Base-by-base conservation (phyloP, 2,113 vertebrate genomes). In the Melanerpes aurifrons region DNA sequence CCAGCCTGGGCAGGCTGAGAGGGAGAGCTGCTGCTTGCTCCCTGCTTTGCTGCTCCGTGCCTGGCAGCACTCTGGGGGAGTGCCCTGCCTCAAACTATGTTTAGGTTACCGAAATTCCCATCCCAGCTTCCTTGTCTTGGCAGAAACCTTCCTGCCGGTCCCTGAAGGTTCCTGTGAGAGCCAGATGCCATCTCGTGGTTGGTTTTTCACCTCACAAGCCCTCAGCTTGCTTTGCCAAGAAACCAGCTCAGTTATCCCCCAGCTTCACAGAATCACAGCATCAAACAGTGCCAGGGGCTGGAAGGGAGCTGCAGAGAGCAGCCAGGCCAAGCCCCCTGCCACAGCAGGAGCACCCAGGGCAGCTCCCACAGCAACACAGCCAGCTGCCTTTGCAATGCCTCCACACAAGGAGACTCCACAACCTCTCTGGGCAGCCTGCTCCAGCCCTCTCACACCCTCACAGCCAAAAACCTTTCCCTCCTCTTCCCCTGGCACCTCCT, bases 171-270 rank as follows among this genome's bases (percentile, higher is more conserved):
- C 61, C 64, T 61, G 82, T 91, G 92, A 95, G 95, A 93, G 72
- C 5, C 7, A 96, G 86, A 93, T 96, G 97, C 96, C 96, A 97
- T 93, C 97, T 96, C 86, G 96, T 96, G 97, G 95, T 63, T 12
- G 21, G 63, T 87, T 82, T 89, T 82, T 70, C 47, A 15, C 67
- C 69, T 69, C 81, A 26, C 87, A 79, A 58, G 22, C 16, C 19
- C 68, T 68, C 29, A 59, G 63, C n/a, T 71, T 62, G 22, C 24
- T 84, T 62, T 86, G 62, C 71, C 2, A 1, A 76, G 68, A 61
- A 94, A 56, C 14, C 72, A 24, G 35, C 79, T 82, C 63, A 58
- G 20, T 71, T 56, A 40, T 61, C 47, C 47, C 62, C 73, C 56
- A 76, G 50, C 43, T 45, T 45, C 43, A 45, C 43, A 45, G 43